Base-by-base conservation (phyloP, 2,888 invertebrate species). In the Acronicta psi region DNA sequence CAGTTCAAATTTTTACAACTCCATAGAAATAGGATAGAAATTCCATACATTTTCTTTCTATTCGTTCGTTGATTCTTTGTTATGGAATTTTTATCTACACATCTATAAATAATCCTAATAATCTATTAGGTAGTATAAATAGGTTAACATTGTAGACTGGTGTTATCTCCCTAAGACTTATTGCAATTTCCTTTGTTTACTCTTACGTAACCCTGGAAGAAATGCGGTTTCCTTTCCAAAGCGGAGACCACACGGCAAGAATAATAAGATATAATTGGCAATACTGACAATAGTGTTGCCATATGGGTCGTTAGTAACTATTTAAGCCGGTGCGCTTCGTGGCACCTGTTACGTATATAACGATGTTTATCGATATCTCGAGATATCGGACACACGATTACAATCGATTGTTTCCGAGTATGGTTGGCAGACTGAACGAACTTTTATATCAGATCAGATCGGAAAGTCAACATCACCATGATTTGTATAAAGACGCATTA, bases 331-430 rank as follows among this genome's bases (percentile, higher is more conserved):
- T 66, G 53, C 63, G 49, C 72, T n/a, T 57, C 38, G 53, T 69
- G 59, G 73, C 83, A 82, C 83, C 82, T 82, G 83, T 77, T 77
- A 61, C 65, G 65, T 63, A 54, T 40, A 66, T 60, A 67, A 73
- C 66, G 46, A 63, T 68, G 60, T 71, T 68, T 73, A 75, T 75
- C 73, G 74, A 71, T 58, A 73, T 73, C 73, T 74, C 42, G 74
- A 61, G 59, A 73, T 67, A 79, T 75, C 72, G 60, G 66, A 64
- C 59, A 70, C 64, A 49, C 65, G 77, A 73, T 80, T 69, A 77
- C 54, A 73, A 79, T 77, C 78, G 78, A 82, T 76, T 80, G 75
- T 82, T 51, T 59, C 59, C 44, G n/a, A 56, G 60, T 76, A 73
- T 61, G 74, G 74, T 67, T 64, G 67, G 34, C 67, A 52, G 45